Conservation (phyloP, 2,797 vertebrate species). For the Sebastes vulpes region DNA sequence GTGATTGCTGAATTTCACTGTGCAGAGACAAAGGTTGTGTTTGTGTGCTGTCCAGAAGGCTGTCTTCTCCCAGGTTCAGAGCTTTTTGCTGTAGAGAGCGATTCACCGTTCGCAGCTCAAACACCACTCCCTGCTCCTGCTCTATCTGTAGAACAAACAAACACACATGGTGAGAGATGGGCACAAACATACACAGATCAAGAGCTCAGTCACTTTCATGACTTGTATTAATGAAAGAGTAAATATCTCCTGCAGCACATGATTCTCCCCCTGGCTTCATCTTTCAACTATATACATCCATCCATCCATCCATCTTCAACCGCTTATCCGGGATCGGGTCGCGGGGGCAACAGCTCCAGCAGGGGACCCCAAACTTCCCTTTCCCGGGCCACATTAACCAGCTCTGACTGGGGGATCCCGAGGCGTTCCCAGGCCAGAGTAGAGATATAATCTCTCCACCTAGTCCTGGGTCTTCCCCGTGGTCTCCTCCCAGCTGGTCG, state of each 20-base stretch:
- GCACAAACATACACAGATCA: conserved; percentile 5
- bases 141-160: conserved; percentile 77
- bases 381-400: too few species aligned
- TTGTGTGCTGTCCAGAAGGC: conserved; percentile 70
- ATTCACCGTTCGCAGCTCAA: conserved; percentile 87
- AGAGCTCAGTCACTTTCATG: conserved; percentile 24
- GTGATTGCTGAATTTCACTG: conserved; percentile 82
- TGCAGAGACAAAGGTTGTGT: conserved; percentile 76
- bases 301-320: too few species aligned
- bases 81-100: conserved; percentile 82
- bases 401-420: too few species aligned
- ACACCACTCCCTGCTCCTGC: conserved; percentile 86
- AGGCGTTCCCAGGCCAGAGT: too few species aligned
- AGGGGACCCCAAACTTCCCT: too few species aligned
- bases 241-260: not conserved
- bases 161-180: conserved; percentile 17
- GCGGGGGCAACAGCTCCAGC: too few species aligned
- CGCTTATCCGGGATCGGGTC: too few species aligned
- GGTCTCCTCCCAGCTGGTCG: too few species aligned
- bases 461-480: too few species aligned
- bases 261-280: not conserved
- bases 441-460: too few species aligned
- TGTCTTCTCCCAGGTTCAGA: conserved; percentile 81
- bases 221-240: conserved; percentile 25
- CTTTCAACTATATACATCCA: not conserved